phyloP scores from a whole-genome alignment of 2,113 vertebrate species.

The Balaenoptera acutorostrata region DNA sequence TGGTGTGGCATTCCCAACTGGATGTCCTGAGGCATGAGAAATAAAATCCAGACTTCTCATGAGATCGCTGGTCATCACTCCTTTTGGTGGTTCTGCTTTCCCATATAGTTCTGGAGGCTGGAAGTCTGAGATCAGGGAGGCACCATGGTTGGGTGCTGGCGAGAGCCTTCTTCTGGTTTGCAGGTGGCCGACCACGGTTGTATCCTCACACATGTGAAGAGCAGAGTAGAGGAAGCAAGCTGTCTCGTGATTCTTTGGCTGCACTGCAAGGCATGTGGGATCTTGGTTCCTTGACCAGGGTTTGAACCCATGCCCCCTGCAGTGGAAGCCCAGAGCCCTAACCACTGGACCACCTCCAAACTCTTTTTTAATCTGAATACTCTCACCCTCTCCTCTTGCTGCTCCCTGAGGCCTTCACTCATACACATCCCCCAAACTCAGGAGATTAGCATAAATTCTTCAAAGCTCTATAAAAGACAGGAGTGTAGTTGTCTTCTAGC shows the following conservation, averaged over 20 bases:
- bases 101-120: slow-evolving; percentile 40
- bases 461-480: not conserved
- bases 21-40: slow-evolving; percentile 79
- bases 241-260: not conserved
- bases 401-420: not conserved
- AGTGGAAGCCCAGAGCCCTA: too few species aligned
- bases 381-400: not conserved
- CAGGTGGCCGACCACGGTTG: not conserved
- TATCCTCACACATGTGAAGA: not conserved
- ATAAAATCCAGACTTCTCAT: slow-evolving; percentile 53
- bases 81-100: slow-evolving; percentile 54
- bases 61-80: slow-evolving; percentile 63
- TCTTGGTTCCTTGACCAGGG: too few species aligned
- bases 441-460: not conserved
- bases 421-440: not conserved
- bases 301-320: too few species aligned
- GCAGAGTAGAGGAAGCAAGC: not conserved
- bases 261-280: too few species aligned
- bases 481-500: not conserved
- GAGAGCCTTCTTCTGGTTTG: not conserved
- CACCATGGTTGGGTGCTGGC: not conserved
- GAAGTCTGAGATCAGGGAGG: not conserved
- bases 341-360: too few species aligned
- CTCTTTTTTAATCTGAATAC: not conserved
- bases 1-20: slow-evolving; percentile 59